A percentile compares a stretch with the other conserved stretches of the same genome.
These are phyloP conservation scores for Misgurnus anguillicaudatus DNA, from an alignment of 2,113 vertebrate species.

Conservation along the genomic window DNA sequence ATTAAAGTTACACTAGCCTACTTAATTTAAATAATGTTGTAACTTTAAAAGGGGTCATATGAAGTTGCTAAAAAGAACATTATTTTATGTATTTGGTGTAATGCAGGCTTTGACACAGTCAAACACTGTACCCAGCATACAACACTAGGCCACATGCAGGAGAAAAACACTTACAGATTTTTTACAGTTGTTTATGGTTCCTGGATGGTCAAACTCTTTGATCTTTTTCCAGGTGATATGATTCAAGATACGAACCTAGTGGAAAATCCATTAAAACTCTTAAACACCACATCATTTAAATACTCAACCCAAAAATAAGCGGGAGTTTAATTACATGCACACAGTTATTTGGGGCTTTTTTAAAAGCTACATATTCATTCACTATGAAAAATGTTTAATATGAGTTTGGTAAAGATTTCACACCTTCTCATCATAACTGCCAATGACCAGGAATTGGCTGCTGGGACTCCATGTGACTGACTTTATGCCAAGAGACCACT, in stretches of 20 bases:
- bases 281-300: no score
- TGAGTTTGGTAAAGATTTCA: neutral
- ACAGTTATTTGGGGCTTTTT: no score
- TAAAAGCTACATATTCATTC: no score
- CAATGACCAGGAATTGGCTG: conserved; percentile 93
- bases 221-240: conserved; percentile 95
- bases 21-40: no score
- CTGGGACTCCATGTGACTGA: conserved; percentile 90
- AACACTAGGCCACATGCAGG: neutral
- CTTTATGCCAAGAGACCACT: conserved; percentile 93
- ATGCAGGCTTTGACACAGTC: no score
- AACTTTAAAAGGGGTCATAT: no score
- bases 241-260: conserved; percentile 90
- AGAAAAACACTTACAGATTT: conserved; percentile 76
- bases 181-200: conserved; percentile 71
- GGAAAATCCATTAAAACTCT: conserved; percentile 11
- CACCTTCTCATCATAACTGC: conserved; percentile 97
- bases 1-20: no score
- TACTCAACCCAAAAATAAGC: no score
- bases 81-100: no score
- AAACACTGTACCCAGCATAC: no score
- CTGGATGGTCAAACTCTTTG: conserved; percentile 83
- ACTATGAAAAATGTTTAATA: neutral
- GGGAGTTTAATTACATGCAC: neutral
- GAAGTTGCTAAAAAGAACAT: no score